Evolutionary conservation across 2,113 vertebrate species (phyloP).

Genomic region (Lycaon pictus): DNA sequence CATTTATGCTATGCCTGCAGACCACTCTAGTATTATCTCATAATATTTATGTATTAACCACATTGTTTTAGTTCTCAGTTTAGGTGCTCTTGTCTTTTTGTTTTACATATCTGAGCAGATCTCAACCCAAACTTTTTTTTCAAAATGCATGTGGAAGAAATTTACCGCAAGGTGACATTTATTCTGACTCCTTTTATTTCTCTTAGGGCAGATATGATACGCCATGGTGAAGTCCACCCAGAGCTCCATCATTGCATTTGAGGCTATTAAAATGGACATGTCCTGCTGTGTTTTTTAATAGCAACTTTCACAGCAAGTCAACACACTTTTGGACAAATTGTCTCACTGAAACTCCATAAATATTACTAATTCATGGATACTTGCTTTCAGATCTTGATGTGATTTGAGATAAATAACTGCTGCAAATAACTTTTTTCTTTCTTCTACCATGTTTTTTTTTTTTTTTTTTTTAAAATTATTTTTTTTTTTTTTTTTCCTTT

Average conservation of each 20-base stretch:
- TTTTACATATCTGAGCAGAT: neutral
- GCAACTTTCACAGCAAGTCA: conserved; percentile 2
- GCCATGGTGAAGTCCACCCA: neutral
- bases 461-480: no score
- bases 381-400: neutral
- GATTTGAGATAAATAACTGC: neutral
- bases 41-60: neutral
- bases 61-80: neutral
- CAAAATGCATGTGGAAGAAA: neutral
- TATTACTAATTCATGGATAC: conserved; percentile 48
- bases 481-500: no score
- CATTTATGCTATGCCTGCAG: neutral
- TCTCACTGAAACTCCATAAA: neutral
- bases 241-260: neutral
- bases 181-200: neutral
- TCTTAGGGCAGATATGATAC: neutral
- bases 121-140: neutral
- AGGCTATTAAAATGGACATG: neutral
- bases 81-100: neutral
- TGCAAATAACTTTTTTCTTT: neutral
- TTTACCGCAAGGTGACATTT: neutral
- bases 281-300: conserved; percentile 12
- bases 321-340: conserved; percentile 42
- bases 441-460: neutral
- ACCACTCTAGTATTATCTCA: neutral